Percentiles rank a stretch among this genome's conserved stretches.
Conservation (phyloP, 1,140 invertebrate species). For the Drosophila subpulchrella region DNA sequence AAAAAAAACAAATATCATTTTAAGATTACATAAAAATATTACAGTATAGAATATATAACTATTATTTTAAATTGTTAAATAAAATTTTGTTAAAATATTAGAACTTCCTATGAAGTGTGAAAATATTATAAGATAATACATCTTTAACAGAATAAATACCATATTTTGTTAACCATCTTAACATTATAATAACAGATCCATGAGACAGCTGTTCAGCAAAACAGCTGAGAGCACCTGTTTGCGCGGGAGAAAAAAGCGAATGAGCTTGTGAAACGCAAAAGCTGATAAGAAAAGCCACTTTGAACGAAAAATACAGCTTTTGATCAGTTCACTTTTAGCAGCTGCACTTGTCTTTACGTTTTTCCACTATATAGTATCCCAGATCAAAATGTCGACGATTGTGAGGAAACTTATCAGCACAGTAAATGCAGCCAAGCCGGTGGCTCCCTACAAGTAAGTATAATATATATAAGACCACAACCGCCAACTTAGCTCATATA, state of each 20-base stretch:
- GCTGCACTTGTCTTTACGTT: constrained; percentile 7
- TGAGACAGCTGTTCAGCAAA: constrained; percentile 4
- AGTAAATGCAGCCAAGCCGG: constrained; percentile 87
- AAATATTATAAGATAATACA: neutral
- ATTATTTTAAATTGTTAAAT: no score
- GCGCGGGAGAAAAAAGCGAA: constrained; percentile 12
- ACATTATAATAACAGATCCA: constrained; percentile 8
- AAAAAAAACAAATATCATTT: neutral
- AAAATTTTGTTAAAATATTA: neutral
- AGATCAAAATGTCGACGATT: constrained; percentile 73
- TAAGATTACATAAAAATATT: neutral
- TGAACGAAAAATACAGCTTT: constrained; percentile 24
- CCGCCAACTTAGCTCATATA: neutral
- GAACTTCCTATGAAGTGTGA: no score
- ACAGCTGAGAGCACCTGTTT: constrained; percentile 23
- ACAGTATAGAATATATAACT: no score
- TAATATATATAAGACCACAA: neutral
- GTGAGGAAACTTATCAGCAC: constrained; percentile 85
- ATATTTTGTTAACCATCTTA: neutral
- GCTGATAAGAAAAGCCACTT: constrained; percentile 30
- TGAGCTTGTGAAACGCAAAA: constrained; percentile 19
- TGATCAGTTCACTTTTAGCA: constrained; percentile 25
- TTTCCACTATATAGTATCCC: neutral
- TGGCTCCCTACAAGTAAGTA: constrained; percentile 89
- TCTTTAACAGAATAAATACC: neutral